Evolutionary conservation across 2,797 vertebrate species (phyloP).

Genomic region (Siniperca scherzeri): DNA sequence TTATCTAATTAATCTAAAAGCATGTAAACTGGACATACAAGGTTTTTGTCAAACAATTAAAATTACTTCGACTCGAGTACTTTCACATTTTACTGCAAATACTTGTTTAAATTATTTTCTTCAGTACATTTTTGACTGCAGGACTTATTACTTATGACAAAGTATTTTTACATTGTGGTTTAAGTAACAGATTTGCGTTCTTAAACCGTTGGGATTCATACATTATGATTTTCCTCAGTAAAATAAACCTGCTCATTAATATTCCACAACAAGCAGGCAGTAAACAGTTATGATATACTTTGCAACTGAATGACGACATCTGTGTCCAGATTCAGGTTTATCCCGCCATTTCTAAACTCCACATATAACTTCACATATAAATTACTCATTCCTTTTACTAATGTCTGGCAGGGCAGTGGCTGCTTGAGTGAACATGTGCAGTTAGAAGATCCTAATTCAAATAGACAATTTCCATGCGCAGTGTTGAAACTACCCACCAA

Average conservation of each 20-base stretch:
- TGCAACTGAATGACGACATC: background rate
- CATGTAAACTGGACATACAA: background rate
- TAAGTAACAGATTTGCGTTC: background rate
- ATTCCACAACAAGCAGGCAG: background rate
- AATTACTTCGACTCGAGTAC: background rate
- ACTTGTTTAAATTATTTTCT: background rate
- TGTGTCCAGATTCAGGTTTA: background rate
- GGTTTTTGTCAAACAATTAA: background rate
- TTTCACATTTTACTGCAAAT: background rate
- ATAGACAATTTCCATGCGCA: slow-evolving; percentile 6
- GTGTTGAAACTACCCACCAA: background rate
- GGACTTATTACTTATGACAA: background rate
- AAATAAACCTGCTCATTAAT: background rate
- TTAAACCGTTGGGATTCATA: background rate
- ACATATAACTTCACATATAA: background rate
- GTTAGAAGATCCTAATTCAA: slow-evolving; percentile 31
- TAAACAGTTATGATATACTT: background rate
- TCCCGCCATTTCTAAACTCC: background rate
- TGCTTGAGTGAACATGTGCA: slow-evolving; percentile 16
- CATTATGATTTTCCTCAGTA: background rate
- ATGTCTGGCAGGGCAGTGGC: background rate
- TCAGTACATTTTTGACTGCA: background rate
- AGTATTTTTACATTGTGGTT: background rate
- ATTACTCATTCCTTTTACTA: background rate
- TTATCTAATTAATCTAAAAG: background rate